Conservation (phyloP, 2,888 invertebrate genomes). For the Epinotia nisella region DNA sequence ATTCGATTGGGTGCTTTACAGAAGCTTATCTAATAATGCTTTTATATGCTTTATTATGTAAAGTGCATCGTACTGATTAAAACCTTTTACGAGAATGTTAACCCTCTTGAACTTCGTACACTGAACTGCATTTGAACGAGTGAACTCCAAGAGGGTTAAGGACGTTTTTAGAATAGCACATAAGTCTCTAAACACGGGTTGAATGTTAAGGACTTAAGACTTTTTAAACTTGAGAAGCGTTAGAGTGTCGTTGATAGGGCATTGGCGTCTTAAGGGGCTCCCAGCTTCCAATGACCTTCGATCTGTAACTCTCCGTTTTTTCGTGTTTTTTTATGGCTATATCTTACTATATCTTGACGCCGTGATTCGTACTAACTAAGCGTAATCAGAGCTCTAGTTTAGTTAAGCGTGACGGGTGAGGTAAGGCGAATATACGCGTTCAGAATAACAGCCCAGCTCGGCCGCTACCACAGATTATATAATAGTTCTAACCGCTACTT, state of each 20-base stretch:
- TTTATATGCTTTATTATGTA: constrained; percentile 3
- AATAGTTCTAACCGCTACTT: too few species aligned
- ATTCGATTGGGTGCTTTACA: not conserved
- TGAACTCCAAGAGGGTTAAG: constrained; percentile 6
- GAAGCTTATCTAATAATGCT: not conserved
- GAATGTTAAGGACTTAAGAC: constrained; percentile 1
- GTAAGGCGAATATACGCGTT: too few species aligned
- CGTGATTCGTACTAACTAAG: too few species aligned
- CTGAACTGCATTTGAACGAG: constrained; percentile 13
- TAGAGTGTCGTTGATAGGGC: not conserved
- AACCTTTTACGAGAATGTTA: constrained; percentile 2
- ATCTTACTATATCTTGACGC: too few species aligned
- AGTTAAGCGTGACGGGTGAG: too few species aligned
- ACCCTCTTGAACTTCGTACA: constrained; percentile 17
- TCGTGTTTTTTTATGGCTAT: too few species aligned
- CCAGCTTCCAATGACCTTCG: too few species aligned
- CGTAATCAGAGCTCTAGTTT: too few species aligned
- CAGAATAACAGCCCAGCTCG: too few species aligned
- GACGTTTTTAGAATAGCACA: not conserved
- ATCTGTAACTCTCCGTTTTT: too few species aligned
- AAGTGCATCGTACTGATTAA: constrained; percentile 17
- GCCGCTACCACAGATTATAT: too few species aligned
- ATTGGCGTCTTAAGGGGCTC: not conserved
- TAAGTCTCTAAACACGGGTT: not conserved
- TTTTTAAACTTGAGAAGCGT: not conserved